phyloP scores from a whole-genome alignment of 2,888 invertebrate species.

The Acanthoscelides obtectus region DNA sequence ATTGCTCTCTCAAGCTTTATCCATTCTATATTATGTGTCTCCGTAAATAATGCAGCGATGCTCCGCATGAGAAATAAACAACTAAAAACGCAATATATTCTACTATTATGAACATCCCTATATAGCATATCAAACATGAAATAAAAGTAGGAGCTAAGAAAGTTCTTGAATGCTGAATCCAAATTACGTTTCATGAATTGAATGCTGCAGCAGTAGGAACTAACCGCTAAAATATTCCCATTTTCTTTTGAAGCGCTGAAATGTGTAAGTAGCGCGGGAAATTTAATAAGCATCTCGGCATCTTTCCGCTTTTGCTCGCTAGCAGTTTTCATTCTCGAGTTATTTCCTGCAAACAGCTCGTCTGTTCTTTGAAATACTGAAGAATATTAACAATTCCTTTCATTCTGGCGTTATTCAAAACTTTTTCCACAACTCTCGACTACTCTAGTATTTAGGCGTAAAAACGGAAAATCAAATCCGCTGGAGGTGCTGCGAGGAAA shows the following conservation, averaged over 20 bases:
- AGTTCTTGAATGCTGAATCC: background rate
- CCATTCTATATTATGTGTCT: no score
- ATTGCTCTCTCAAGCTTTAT: no score
- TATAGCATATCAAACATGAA: background rate
- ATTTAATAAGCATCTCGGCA: background rate
- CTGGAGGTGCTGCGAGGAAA: no score
- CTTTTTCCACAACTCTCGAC: background rate
- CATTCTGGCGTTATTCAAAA: background rate
- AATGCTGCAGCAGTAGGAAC: background rate
- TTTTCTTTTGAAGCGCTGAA: background rate
- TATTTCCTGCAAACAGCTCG: background rate
- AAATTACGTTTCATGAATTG: background rate
- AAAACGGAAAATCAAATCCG: no score
- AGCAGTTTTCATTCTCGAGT: background rate
- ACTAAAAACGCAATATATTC: no score
- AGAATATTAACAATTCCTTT: background rate
- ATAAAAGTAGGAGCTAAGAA: background rate
- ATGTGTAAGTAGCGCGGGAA: background rate
- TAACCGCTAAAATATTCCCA: background rate
- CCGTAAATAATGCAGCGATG: no score
- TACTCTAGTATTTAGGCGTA: no score
- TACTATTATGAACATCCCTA: background rate
- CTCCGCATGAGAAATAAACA: no score
- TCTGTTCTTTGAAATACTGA: background rate
- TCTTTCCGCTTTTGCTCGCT: background rate